Evolutionary conservation across 2,888 invertebrate genomes (phyloP).

Genomic region (Pterostichus niger): DNA sequence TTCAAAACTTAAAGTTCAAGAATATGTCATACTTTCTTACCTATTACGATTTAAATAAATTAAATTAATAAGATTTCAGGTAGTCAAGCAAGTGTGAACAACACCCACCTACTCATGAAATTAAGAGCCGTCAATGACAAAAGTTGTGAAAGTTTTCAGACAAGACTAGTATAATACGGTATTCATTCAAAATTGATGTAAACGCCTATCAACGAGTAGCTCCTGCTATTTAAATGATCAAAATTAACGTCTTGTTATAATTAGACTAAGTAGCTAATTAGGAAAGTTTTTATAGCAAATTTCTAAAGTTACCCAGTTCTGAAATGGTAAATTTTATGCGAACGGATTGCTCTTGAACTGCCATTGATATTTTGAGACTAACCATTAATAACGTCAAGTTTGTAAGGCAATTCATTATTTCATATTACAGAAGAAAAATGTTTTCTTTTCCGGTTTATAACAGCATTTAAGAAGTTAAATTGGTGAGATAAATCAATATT

Average conservation of each 20-base stretch:
- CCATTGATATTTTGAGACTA: slow-evolving; percentile 21
- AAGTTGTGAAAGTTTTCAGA: slow-evolving; percentile 18
- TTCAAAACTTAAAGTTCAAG: too few relatives aligned
- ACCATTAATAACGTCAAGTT: slow-evolving; percentile 26
- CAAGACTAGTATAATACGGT: not conserved
- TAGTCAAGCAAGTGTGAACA: too few relatives aligned
- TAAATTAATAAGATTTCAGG: too few relatives aligned
- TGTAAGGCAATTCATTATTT: slow-evolving; percentile 13
- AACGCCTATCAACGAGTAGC: not conserved
- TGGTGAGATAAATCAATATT: slow-evolving; percentile 19
- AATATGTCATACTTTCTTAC: too few relatives aligned
- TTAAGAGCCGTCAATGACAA: slow-evolving; percentile 2
- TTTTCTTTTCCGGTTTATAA: slow-evolving; percentile 51
- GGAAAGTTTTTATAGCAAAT: slow-evolving; percentile 38
- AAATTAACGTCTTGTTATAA: slow-evolving; percentile 46
- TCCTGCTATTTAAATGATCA: slow-evolving; percentile 34
- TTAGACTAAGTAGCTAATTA: slow-evolving; percentile 34
- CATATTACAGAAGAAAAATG: slow-evolving; percentile 14
- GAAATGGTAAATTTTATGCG: slow-evolving; percentile 31
- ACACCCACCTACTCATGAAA: not conserved
- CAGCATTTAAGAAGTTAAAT: slow-evolving; percentile 37
- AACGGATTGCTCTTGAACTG: slow-evolving; percentile 10
- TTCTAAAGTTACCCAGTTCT: slow-evolving; percentile 44
- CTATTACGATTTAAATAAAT: too few relatives aligned
- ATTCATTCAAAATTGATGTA: slow-evolving; percentile 31